phyloP scores from a whole-genome alignment of 2,113 vertebrate genomes.

The Otolemur garnettii region DNA sequence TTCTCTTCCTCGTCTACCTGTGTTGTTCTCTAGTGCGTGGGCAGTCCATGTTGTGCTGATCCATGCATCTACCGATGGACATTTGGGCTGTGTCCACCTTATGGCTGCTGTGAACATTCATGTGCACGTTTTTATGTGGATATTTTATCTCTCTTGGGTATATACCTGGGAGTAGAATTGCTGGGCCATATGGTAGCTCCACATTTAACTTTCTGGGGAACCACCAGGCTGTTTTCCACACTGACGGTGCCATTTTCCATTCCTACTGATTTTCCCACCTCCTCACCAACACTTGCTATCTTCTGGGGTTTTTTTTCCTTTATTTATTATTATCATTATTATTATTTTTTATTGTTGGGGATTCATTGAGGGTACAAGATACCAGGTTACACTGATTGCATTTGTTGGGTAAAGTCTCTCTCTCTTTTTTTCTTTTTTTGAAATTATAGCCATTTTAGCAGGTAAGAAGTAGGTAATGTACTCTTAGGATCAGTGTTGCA shows the following conservation, averaged over 20 bases:
- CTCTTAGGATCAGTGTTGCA: background rate
- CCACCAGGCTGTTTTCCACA: background rate
- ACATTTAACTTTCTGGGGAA: background rate
- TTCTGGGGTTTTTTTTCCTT: background rate
- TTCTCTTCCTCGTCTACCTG: background rate
- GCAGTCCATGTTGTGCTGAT: background rate
- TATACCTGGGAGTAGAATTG: background rate
- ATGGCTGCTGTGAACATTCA: background rate
- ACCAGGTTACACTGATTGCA: too few relatives aligned
- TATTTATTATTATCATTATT: too few relatives aligned
- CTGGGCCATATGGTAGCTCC: background rate
- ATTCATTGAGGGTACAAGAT: too few relatives aligned
- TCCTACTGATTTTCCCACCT: background rate
- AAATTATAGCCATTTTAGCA: background rate
- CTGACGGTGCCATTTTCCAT: background rate
- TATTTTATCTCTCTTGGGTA: background rate
- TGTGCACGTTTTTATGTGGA: background rate
- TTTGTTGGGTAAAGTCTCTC: too few relatives aligned
- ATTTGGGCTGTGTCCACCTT: background rate
- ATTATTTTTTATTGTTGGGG: too few relatives aligned
- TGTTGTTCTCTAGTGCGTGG: background rate
- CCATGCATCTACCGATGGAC: background rate
- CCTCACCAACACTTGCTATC: background rate
- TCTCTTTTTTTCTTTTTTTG: background rate
- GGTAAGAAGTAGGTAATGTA: background rate